Conservation (phyloP, 2,113 vertebrate species). For the Hucho hucho region DNA sequence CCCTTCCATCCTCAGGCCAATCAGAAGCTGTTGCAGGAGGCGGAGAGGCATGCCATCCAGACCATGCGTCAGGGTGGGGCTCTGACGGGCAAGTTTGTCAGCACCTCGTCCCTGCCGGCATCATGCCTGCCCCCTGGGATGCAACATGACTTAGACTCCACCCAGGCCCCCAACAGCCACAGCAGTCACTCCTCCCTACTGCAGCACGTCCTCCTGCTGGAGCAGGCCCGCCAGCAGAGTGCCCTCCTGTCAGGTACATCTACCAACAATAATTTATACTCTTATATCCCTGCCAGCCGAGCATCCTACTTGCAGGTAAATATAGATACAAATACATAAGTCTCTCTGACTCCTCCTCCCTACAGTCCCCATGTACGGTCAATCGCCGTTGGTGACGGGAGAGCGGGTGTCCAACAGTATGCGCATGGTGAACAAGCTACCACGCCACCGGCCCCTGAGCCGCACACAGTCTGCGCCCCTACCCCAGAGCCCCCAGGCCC, state of each 20-base stretch:
- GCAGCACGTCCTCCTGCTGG: constrained; percentile 90
- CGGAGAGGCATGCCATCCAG: constrained; percentile 84
- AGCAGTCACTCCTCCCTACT: constrained; percentile 84
- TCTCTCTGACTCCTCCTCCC: neutral
- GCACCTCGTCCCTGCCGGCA: constrained; percentile 86
- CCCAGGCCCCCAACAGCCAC: constrained; percentile 65
- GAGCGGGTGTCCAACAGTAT: constrained; percentile 81
- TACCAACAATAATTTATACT: too few species aligned
- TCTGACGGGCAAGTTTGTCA: constrained; percentile 87
- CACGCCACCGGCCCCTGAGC: constrained; percentile 86
- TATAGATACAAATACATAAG: neutral
- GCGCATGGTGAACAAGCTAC: constrained; percentile 84
- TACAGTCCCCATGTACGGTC: constrained; percentile 88
- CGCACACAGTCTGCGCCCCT: constrained; percentile 91
- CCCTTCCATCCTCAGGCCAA: constrained; percentile 69
- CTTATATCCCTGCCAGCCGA: constrained; percentile 80
- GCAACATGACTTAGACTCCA: constrained; percentile 78
- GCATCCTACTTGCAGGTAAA: constrained; percentile 86
- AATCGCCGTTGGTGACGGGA: constrained; percentile 88
- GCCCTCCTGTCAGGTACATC: constrained; percentile 84
- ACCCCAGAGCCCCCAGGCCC: constrained; percentile 91
- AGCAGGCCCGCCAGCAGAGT: constrained; percentile 92
- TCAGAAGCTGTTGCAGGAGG: constrained; percentile 87
- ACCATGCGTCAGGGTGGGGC: constrained; percentile 82
- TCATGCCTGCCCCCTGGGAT: constrained; percentile 72